These are phyloP conservation scores for Chiloscyllium plagiosum DNA, from an alignment of 2,113 vertebrate species.

Conservation along the genomic window DNA sequence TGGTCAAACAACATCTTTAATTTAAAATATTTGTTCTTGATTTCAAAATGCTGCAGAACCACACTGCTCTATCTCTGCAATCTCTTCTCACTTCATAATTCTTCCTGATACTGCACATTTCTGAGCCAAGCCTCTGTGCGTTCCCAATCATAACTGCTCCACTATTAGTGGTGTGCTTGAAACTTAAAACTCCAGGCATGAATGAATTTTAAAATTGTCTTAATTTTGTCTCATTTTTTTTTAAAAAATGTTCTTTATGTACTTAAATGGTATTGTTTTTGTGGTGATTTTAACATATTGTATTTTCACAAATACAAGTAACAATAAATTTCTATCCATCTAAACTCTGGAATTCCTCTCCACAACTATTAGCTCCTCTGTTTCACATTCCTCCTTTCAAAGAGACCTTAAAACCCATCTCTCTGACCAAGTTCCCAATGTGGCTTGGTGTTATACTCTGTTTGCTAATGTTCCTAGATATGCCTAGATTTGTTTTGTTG, in stretches of 20 bases:
- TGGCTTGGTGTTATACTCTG: background rate
- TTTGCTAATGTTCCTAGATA: background rate
- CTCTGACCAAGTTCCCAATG: background rate
- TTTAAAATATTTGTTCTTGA: background rate
- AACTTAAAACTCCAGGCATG: too few relatives aligned
- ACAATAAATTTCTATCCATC: too few relatives aligned
- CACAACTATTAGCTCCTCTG: background rate
- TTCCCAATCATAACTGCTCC: background rate
- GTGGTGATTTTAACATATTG: too few relatives aligned
- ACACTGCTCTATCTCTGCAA: background rate
- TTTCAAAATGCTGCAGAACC: background rate
- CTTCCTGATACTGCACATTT: background rate
- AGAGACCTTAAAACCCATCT: background rate
- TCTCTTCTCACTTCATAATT: background rate
- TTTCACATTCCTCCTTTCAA: background rate
- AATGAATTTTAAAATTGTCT: too few relatives aligned
- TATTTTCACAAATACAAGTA: too few relatives aligned
- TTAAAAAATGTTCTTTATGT: too few relatives aligned
- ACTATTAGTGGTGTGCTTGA: background rate
- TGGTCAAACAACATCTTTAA: background rate
- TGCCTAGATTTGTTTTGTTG: background rate
- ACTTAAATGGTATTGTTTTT: too few relatives aligned
- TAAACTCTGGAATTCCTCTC: background rate
- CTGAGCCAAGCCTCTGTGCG: background rate
- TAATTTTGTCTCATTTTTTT: too few relatives aligned